Evolutionary conservation across 2,888 invertebrate genomes (phyloP).

Genomic region (Eupithecia inturbata): DNA sequence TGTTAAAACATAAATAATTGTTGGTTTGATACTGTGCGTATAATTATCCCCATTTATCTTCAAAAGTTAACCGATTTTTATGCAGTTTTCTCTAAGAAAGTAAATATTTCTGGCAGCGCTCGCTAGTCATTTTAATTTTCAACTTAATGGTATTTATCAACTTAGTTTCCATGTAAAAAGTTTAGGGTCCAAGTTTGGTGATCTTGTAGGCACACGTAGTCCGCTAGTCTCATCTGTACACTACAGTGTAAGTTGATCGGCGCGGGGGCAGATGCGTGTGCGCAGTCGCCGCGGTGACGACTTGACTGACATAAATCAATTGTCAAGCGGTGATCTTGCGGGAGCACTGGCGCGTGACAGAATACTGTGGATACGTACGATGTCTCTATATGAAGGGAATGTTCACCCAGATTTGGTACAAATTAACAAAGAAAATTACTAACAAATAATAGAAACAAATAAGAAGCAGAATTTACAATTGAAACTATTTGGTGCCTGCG

Average conservation of each 20-base stretch:
- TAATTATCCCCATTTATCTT: too few relatives aligned
- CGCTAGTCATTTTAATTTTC: too few relatives aligned
- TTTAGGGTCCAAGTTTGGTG: background rate
- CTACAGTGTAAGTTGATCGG: slow-evolving; percentile 48
- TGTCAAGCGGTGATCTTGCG: slow-evolving; percentile 79
- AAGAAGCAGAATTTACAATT: too few relatives aligned
- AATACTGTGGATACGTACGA: slow-evolving; percentile 59
- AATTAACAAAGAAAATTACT: too few relatives aligned
- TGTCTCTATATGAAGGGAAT: background rate
- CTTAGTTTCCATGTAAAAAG: background rate
- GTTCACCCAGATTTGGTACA: background rate
- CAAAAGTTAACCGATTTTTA: too few relatives aligned
- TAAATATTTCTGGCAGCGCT: too few relatives aligned
- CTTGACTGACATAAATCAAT: slow-evolving; percentile 84
- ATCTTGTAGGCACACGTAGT: background rate
- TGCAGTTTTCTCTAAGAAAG: too few relatives aligned
- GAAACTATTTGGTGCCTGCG: too few relatives aligned
- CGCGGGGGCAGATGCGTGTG: slow-evolving; percentile 65
- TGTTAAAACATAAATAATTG: too few relatives aligned
- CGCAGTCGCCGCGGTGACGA: slow-evolving; percentile 76
- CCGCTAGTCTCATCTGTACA: slow-evolving; percentile 22
- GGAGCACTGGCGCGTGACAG: slow-evolving; percentile 67
- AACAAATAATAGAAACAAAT: too few relatives aligned
- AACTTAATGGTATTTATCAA: background rate
- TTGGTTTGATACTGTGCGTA: too few relatives aligned